Conservation (phyloP, 53 echinoderm and acorn worm genomes). For the Echinometra lucunter region DNA sequence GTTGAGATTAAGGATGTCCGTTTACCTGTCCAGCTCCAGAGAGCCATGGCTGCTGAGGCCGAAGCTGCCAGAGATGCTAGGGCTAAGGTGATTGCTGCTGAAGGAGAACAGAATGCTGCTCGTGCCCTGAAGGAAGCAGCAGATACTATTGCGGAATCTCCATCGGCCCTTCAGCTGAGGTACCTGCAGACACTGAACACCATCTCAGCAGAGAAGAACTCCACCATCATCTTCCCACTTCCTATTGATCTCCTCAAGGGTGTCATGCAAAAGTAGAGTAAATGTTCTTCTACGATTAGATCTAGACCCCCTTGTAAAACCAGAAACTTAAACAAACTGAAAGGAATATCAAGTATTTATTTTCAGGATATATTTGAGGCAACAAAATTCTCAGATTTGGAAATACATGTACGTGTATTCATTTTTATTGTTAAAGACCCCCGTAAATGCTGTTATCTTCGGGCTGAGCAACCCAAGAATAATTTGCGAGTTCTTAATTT, state of each 20-base stretch:
- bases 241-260: conserved; percentile 81
- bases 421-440: no score
- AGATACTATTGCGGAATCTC: conserved; percentile 83
- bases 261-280: neutral
- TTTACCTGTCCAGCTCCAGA: conserved; percentile 84
- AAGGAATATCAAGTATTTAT: no score
- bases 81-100: conserved; percentile 96
- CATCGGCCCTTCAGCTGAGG: conserved; percentile 86
- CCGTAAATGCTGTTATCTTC: no score
- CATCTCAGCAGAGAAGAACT: conserved; percentile 96
- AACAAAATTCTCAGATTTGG: no score
- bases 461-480: no score
- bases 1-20: conserved; percentile 98
- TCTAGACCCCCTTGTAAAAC: no score
- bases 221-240: conserved; percentile 93
- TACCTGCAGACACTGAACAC: conserved; percentile 93
- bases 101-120: conserved; percentile 92
- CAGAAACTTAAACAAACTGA: no score
- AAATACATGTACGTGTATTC: no score
- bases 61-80: conserved; percentile 93
- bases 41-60: conserved; percentile 97
- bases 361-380: no score
- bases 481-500: no score
- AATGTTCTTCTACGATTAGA: no score
- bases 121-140: conserved; percentile 95